Percentiles rank a stretch among this genome's conserved stretches.
These are phyloP conservation scores for Cyprinodon tularosa DNA, from an alignment of 2,113 vertebrate species.

Conservation along the genomic window DNA sequence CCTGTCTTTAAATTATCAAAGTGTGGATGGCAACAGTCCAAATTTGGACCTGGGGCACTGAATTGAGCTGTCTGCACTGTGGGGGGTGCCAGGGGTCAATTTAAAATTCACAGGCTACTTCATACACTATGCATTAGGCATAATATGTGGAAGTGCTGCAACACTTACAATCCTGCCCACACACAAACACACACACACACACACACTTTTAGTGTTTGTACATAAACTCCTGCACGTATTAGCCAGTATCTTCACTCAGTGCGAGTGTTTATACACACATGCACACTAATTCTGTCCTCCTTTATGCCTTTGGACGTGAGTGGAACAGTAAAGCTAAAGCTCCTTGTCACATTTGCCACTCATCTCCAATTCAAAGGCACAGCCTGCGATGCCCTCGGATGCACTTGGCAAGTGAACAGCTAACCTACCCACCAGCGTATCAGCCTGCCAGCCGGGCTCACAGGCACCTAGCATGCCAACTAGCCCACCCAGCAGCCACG, in stretches of 20 bases:
- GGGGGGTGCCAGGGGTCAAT: constrained; percentile 62
- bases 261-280: constrained; percentile 30
- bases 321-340: constrained; percentile 69
- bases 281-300: constrained; percentile 38
- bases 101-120: constrained; percentile 54
- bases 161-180: constrained; percentile 17
- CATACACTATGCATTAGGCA: constrained; percentile 66
- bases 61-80: constrained; percentile 43
- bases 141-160: constrained; percentile 31
- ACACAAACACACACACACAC: constrained; percentile 9
- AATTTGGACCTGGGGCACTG: constrained; percentile 44
- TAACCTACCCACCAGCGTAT: constrained; percentile 67
- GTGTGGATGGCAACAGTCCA: constrained; percentile 55
- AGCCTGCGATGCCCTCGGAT: constrained; percentile 68
- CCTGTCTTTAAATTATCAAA: constrained; percentile 64
- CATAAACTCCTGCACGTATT: constrained; percentile 22
- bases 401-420: constrained; percentile 73
- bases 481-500: constrained; percentile 59
- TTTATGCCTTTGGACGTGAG: constrained; percentile 59
- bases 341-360: constrained; percentile 68
- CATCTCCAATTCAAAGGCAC: constrained; percentile 71
- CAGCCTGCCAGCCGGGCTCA: constrained; percentile 58
- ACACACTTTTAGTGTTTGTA: not conserved
- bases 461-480: constrained; percentile 70
- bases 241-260: constrained; percentile 26